These are phyloP conservation scores for Pectinophora gossypiella DNA, from an alignment of 1,140 invertebrate genomes.

Conservation along the genomic window DNA sequence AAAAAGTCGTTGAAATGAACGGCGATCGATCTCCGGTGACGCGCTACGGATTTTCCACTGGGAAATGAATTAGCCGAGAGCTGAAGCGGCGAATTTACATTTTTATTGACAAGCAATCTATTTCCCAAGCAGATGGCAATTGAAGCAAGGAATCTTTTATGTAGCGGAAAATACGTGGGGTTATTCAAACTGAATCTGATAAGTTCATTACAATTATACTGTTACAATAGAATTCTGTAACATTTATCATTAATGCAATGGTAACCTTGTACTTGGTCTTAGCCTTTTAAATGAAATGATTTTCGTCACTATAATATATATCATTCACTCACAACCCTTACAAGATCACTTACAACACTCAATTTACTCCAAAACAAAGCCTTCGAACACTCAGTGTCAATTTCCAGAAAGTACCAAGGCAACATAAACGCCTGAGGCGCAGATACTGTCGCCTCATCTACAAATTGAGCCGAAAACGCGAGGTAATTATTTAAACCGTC, in stretches of 20 bases:
- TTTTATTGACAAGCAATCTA: constrained; percentile 73
- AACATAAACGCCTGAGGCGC: constrained; percentile 13
- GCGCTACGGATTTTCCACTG: constrained; percentile 65
- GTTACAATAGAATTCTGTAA: too few species aligned
- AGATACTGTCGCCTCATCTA: constrained; percentile 66
- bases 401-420: too few species aligned
- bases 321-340: too few species aligned
- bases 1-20: constrained; percentile 61
- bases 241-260: too few species aligned
- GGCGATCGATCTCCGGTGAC: constrained; percentile 67
- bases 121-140: constrained; percentile 63
- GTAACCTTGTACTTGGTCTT: too few species aligned
- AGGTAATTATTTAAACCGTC: constrained; percentile 75
- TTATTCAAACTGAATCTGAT: constrained; percentile 24
- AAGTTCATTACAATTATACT: too few species aligned
- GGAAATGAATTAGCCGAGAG: constrained; percentile 72
- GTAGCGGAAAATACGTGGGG: constrained; percentile 22
- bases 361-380: too few species aligned
- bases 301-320: too few species aligned
- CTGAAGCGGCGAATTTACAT: constrained; percentile 69
- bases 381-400: too few species aligned
- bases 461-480: constrained; percentile 73
- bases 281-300: too few species aligned
- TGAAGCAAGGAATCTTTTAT: constrained; percentile 34
- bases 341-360: too few species aligned